Base-by-base conservation (phyloP, 2,113 vertebrate genomes). In the Anarhynchus alexandrinus region DNA sequence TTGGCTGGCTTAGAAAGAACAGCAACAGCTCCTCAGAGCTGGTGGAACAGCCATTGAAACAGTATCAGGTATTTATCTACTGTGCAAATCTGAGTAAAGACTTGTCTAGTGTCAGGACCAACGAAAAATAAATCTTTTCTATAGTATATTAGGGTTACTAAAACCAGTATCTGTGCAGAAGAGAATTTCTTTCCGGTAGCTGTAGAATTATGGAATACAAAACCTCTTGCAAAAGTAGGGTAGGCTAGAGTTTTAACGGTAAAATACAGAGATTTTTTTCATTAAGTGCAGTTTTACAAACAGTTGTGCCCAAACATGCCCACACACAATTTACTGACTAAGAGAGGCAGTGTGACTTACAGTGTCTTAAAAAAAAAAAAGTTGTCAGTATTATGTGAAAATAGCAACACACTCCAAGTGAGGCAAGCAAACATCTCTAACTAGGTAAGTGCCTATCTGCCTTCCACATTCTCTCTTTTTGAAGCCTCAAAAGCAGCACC, bases 1-100 rank as follows among this genome's bases (percentile, higher is more conserved):
- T 6, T 82, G 43, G 58, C 13, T 32, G 45, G 12, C 18, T 51
- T 79, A 64, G 58, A 30, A 65, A 65, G 43, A 55, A n/a, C 30
- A 32, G 45, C 0, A 0, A 45, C 2, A 5, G 11, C 26, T 73
- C 34, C 36, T 91, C 70, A 52, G 38, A 32, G 20, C 8, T 80
- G 14, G 6, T 36, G 76, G 30, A 58, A 62, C 0, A 49, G 30
- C 25, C 16, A 34, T 1, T 77, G 42, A 77, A 76, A 88, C 19
- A 34, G 1, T 57, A 38, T 10, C 34, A 49, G 30, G 21, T 78
- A 66, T 74, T 66, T 45, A 38, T 49, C 27, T 87, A 9, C 36
- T 54, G 18, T 54, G 21, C n/a, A 83, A 55, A 72, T 58, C n/a
- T 58, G n/a, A 84, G 26, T 38, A 52, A 85, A 55, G 21, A 21